Base-by-base conservation (phyloP, 2,797 vertebrate genomes). In the Cyprinodon diabolis region DNA sequence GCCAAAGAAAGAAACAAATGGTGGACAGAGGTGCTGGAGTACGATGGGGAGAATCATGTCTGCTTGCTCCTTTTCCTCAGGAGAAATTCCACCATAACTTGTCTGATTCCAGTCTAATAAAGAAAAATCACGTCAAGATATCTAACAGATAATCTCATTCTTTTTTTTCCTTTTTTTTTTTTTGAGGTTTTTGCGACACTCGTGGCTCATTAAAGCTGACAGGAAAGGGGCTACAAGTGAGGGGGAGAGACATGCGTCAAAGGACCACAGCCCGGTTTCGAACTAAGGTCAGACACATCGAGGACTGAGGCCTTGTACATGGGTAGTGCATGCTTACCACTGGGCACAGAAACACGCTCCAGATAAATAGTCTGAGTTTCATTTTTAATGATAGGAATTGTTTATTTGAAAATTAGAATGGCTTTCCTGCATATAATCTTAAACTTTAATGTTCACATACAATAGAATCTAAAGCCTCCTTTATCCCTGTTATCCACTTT, bases 11-110 rank as follows among this genome's bases (percentile, higher is more conserved):
- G 98, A 99, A 85, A 99, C 92, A 13, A 97, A 99, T 2, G 97
- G 93, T 0, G 98, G 98, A 74, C 98, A 99, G 68, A 99, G 96
- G 78, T 99, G 95, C 82, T 99, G 97, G 25, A 99, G 95, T 73
- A 99, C 97, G 0, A 99, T 97, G 0, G 98, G 98, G 60, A 99
- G 94, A 85, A 99, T 99, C 98, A 98, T 99, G 88, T 98, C 98
- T 0, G 96, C 95, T 91, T 99, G 87, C 4, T 97, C 92, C 15
- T 86, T 96, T 14, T 81, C 78, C 90, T 95, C 96, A 21, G 98
- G 98, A 51, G 96, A 90, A 66, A 90, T 73, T 37, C 86, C 0
- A 19, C 96, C 96, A 0, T 98, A 99, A 0, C 80, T 69, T 0
- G 98, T 99, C 91, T 96, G 94, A 83, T 98, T 99, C 98, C 98